Base-by-base conservation (phyloP, 2,113 vertebrate species). In the Tonatia bakeri region DNA sequence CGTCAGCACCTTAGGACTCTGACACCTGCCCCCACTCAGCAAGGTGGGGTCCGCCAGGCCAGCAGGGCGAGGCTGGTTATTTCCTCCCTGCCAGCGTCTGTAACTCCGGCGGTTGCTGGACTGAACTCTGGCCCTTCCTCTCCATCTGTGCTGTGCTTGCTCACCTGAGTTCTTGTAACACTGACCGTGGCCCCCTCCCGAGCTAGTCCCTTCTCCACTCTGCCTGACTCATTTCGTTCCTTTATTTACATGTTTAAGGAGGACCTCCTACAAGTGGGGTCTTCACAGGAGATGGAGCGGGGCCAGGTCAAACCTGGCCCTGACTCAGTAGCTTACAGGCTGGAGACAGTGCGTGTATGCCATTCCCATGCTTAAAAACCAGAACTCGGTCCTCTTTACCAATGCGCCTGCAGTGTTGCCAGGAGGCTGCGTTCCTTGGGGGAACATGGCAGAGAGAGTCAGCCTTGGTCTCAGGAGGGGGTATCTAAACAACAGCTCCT, bases 111-210 rank as follows among this genome's bases (percentile, higher is more conserved):
- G 67, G 15, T 45, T 77, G 59, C 26, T 54, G 65, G 50, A 76
- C 67, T 43, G 17, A 72, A 75, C 75, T 38, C 80, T 0, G 0
- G 40, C 36, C 17, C 40, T 67, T 80, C 43, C 65, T 65, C 33
- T 73, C 77, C 28, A 80, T 2, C 1, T 8, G 16, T 8, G 33
- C 31, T 19, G 7, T 9, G 36, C 50, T 0, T 4, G 7, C 3
- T 50, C 47, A 24, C 65, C 69, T 73, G 43, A 17, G 31, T 26
- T 87, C 61, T 19, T 61, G 5, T 28, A 26, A 64, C 36, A 45
- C 24, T 73, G 33, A 64, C 7, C 45, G 10, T 12, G 20, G 20
- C 33, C 54, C 47, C 43, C 52, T 72, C 16, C 50, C 16, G 11
- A 2, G 1, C 19, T 40, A n/a, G 19, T 33, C 54, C 15, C 10